Evolutionary conservation across 2,888 invertebrate genomes (phyloP).

Genomic region (Tethea ocularis): DNA sequence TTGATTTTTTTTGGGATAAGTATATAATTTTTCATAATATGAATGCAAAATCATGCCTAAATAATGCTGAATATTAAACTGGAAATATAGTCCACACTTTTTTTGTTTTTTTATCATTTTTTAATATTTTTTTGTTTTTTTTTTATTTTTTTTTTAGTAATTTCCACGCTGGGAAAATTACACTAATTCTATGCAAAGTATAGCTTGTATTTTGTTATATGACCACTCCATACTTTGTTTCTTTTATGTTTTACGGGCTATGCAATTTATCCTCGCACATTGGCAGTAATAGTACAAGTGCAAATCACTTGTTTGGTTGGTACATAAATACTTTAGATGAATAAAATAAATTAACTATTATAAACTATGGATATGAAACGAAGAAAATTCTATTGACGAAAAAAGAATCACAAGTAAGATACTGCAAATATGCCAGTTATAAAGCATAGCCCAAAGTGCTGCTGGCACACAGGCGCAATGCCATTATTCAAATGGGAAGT

Average conservation of each 20-base stretch:
- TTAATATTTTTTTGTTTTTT: slow-evolving; percentile 57
- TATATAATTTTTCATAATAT: slow-evolving; percentile 68
- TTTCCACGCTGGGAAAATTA: slow-evolving; percentile 90
- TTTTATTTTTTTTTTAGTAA: slow-evolving; percentile 70
- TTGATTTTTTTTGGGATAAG: slow-evolving; percentile 61
- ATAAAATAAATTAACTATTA: slow-evolving; percentile 16
- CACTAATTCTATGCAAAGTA: slow-evolving; percentile 97
- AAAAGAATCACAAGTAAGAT: slow-evolving; percentile 71
- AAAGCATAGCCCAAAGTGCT: slow-evolving; percentile 83
- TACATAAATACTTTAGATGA: slow-evolving; percentile 22
- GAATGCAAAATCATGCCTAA: slow-evolving; percentile 80
- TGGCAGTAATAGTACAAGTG: slow-evolving; percentile 77
- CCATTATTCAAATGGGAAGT: slow-evolving; percentile 77
- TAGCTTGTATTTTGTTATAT: slow-evolving; percentile 89
- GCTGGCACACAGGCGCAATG: slow-evolving; percentile 61
- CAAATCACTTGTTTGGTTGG: slow-evolving; percentile 61
- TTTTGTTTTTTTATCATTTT: slow-evolving; percentile 59
- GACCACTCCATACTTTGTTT: slow-evolving; percentile 83
- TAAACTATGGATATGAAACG: slow-evolving; percentile 23
- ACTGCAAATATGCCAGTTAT: slow-evolving; percentile 83
- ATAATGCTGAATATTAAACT: slow-evolving; percentile 84
- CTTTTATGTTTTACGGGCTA: slow-evolving; percentile 79
- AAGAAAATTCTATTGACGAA: slow-evolving; percentile 24
- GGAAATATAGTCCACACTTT: slow-evolving; percentile 81
- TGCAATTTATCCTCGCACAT: slow-evolving; percentile 81